Evolutionary conservation across 2,113 vertebrate genomes (phyloP).

Genomic region (Nematolebias whitei): DNA sequence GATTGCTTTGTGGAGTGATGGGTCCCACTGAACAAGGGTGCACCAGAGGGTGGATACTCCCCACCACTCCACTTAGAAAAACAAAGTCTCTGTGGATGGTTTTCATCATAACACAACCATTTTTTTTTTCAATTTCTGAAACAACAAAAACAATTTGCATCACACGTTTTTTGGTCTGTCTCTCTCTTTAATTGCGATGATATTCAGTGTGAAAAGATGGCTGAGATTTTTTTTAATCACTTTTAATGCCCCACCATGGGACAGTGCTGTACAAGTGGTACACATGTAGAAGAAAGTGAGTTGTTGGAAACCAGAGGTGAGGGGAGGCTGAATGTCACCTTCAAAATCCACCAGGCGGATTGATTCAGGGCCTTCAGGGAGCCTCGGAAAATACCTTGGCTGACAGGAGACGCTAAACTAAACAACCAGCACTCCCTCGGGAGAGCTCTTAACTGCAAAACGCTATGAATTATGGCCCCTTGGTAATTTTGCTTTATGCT

Average conservation of each 20-base stretch:
- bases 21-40: constrained; percentile 41
- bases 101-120: constrained; percentile 4
- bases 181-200: neutral
- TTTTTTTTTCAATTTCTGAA: neutral
- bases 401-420: constrained; percentile 65
- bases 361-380: constrained; percentile 66
- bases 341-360: constrained; percentile 50
- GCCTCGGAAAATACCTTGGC: constrained; percentile 56
- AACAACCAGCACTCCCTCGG: constrained; percentile 52
- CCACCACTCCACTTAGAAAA: constrained; percentile 38
- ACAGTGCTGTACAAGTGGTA: constrained; percentile 23
- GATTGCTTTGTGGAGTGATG: constrained; percentile 59
- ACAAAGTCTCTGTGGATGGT: constrained; percentile 15
- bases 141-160: constrained; percentile 5
- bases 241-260: neutral
- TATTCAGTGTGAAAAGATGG: neutral
- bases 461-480: constrained; percentile 36
- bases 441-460: constrained; percentile 26
- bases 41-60: constrained; percentile 30
- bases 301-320: constrained; percentile 29
- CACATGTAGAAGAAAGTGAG: constrained; percentile 41
- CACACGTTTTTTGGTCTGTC: neutral
- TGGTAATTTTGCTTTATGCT: constrained; percentile 44
- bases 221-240: neutral
- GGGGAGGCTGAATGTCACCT: constrained; percentile 57